phyloP scores from a whole-genome alignment of 2,888 invertebrate genomes.

The Aricia artaxerxes region DNA sequence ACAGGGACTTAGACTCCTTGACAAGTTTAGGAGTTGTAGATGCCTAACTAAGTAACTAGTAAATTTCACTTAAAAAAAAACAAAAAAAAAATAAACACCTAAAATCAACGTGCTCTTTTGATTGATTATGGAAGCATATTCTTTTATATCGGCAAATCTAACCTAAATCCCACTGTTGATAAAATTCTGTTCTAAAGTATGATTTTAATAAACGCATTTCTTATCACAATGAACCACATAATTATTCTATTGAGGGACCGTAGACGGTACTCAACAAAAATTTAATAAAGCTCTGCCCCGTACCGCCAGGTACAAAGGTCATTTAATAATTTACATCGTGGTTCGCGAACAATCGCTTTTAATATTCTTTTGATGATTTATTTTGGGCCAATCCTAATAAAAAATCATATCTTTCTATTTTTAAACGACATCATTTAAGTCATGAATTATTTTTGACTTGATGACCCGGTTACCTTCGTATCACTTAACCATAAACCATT shows the following conservation, averaged over 20 bases:
- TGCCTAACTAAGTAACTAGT: too few species aligned
- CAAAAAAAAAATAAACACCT: too few species aligned
- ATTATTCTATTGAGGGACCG: conserved; percentile 3
- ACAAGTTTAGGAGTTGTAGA: too few species aligned
- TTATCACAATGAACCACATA: background rate
- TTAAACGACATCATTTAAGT: too few species aligned
- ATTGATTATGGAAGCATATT: too few species aligned
- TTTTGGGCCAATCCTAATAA: background rate
- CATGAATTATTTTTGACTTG: too few species aligned
- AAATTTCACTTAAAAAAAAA: too few species aligned
- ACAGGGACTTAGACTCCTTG: too few species aligned
- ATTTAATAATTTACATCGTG: conserved; percentile 7
- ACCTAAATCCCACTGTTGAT: background rate
- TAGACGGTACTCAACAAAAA: conserved; percentile 7
- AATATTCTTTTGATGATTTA: conserved; percentile 13
- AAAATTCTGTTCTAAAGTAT: background rate
- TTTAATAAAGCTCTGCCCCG: background rate
- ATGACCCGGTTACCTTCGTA: too few species aligned
- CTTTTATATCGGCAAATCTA: too few species aligned
- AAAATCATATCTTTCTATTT: background rate
- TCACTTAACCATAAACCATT: too few species aligned
- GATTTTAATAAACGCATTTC: conserved; percentile 11
- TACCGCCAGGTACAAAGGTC: conserved; percentile 7
- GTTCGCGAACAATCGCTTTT: background rate
- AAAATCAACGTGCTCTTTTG: too few species aligned